A percentile compares a stretch with the other conserved stretches of the same genome.
These are phyloP conservation scores for Druon quercuslanigerum DNA, from an alignment of 1,140 invertebrate species.

Conservation along the genomic window DNA sequence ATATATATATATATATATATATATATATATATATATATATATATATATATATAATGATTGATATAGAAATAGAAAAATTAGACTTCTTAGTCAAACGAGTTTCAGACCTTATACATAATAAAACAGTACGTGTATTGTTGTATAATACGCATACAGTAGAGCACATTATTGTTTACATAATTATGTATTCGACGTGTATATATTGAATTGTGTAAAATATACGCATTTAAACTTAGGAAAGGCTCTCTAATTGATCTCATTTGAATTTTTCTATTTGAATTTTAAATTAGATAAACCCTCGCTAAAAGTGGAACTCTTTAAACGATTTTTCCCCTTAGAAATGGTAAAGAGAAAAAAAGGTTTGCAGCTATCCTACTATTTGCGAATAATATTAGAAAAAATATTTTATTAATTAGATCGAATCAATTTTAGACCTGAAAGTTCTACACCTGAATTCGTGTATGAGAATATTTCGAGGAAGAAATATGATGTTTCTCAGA, in stretches of 20 bases:
- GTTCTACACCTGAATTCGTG: too few relatives aligned
- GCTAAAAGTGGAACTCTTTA: too few relatives aligned
- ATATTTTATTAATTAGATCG: not conserved
- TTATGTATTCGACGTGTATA: constrained; percentile 18
- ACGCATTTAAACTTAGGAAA: constrained; percentile 11
- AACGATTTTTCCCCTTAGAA: not conserved
- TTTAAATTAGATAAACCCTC: constrained; percentile 2
- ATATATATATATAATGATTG: constrained; percentile 23
- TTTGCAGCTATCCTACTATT: not conserved
- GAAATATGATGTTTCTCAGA: too few relatives aligned
- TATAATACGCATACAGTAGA: constrained; percentile 22
- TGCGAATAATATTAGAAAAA: not conserved
- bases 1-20: too few relatives aligned
- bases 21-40: too few relatives aligned
- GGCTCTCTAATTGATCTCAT: constrained; percentile 2
- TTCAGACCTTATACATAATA: not conserved
- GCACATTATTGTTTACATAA: constrained; percentile 25
- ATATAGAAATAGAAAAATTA: not conserved
- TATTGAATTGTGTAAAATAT: constrained; percentile 14
- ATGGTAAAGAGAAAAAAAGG: not conserved
- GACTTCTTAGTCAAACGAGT: not conserved
- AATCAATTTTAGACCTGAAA: too few relatives aligned
- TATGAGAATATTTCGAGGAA: too few relatives aligned
- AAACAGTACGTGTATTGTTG: constrained; percentile 20
- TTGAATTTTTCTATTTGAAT: constrained; percentile 19